Conservation (phyloP, 2,797 vertebrate genomes). For the Calcarius lapponicus region DNA sequence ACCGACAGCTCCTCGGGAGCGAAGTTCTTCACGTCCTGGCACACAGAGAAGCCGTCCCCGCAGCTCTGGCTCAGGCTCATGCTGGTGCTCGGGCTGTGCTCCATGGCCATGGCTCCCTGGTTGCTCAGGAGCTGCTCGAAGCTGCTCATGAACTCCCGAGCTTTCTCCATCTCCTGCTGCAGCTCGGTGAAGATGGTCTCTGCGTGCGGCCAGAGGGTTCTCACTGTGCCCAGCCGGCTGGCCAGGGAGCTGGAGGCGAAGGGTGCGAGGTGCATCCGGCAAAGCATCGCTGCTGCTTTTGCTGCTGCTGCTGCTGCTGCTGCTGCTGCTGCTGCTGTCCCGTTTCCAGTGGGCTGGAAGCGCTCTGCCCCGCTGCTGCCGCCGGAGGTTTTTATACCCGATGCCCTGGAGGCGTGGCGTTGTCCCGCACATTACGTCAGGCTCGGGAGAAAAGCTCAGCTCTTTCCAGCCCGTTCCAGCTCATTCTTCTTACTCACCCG, state of each 20-base stretch:
- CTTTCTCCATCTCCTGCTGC: constrained; percentile 57
- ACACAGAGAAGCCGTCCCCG: constrained; percentile 71
- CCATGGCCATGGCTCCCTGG: background rate
- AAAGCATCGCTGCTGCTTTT: constrained; percentile 1
- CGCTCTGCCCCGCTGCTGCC: background rate
- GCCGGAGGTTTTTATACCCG: background rate
- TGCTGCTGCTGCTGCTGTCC: background rate
- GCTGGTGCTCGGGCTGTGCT: background rate
- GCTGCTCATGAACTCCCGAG: constrained; percentile 55
- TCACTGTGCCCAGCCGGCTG: constrained; percentile 24
- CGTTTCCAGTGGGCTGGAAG: background rate
- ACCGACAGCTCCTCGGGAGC: constrained; percentile 81
- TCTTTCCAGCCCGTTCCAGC: constrained; percentile 53
- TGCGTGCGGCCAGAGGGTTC: constrained; percentile 45
- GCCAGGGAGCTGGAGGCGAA: constrained; percentile 43
- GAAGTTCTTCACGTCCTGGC: constrained; percentile 80
- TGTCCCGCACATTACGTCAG: background rate
- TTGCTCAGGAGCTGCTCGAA: constrained; percentile 50
- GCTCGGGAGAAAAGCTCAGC: constrained; percentile 1
- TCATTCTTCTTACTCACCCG: constrained; percentile 38
- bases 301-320: background rate
- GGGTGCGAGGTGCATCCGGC: constrained; percentile 37
- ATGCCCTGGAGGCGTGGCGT: background rate
- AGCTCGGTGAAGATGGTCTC: constrained; percentile 51
- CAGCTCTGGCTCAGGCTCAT: background rate